phyloP scores from a whole-genome alignment of 2,888 invertebrate species.

The Psylliodes chrysocephalus region DNA sequence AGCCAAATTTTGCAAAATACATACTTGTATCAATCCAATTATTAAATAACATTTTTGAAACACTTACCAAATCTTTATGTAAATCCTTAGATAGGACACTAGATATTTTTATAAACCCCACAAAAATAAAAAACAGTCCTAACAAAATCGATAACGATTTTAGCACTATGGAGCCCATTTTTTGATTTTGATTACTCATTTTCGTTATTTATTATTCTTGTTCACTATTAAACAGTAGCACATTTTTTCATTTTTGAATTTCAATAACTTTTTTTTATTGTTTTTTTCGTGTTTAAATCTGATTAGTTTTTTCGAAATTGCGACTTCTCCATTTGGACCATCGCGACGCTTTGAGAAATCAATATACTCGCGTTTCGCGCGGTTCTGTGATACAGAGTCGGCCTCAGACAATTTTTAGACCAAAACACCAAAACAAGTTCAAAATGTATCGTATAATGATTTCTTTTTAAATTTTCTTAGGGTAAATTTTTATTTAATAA shows the following conservation, averaged over 20 bases:
- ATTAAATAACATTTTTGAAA: constrained; percentile 16
- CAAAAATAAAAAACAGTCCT: constrained; percentile 94
- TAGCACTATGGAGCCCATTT: constrained; percentile 81
- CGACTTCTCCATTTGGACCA: constrained; percentile 52
- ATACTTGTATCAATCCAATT: constrained; percentile 33
- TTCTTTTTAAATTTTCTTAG: too few relatives aligned
- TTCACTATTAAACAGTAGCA: constrained; percentile 21
- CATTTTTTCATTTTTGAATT: constrained; percentile 27
- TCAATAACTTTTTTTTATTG: constrained; percentile 5
- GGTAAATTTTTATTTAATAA: too few relatives aligned
- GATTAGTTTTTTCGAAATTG: constrained; percentile 41
- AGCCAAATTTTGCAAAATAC: constrained; percentile 53
- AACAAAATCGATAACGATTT: constrained; percentile 90
- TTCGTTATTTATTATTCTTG: constrained; percentile 18
- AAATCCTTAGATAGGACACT: constrained; percentile 93
- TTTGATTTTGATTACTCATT: constrained; percentile 38
- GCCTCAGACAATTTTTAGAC: too few relatives aligned
- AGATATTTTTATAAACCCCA: constrained; percentile 91
- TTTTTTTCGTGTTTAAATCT: neutral
- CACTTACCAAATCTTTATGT: constrained; percentile 93
- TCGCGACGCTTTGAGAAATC: constrained; percentile 56
- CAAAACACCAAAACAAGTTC: too few relatives aligned
- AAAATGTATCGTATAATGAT: too few relatives aligned
- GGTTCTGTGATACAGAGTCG: constrained; percentile 11
- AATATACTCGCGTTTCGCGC: constrained; percentile 50